Evolutionary conservation across 2,113 vertebrate genomes (phyloP), one percentile per base, ranked within the genome.

Genomic region (Alethe castanea): DNA sequence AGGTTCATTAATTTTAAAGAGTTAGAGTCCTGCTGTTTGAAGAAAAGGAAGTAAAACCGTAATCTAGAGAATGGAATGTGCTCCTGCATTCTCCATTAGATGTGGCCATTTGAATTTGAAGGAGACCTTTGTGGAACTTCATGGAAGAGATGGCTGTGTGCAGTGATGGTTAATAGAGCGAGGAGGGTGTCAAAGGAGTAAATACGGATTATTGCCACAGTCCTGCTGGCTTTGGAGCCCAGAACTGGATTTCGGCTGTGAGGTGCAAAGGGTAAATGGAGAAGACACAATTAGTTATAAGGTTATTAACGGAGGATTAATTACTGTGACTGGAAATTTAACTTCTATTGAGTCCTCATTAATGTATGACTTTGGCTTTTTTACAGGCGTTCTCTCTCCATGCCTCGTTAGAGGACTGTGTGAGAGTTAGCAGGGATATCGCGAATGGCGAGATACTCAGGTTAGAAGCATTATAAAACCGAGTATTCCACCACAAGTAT

Each of bases 121-220:
- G 12, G 28, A 54, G 31, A 11, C 50, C n/a, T 7, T 5, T 17
- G 45, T 40, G 66, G 56, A 29, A 26, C 2, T 20, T 26, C 44
- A 20, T 0, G 25, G 47, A 47, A 47, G 22, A 47, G 45, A 47
- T 47, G 47, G 47, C 47, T 14, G 47, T 24, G 47, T 24, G 47
- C 47, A 24, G 28, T 2, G 62, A 4, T 4, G 25, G 28, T 11
- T 56, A 33, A 29, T 2, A 11, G 50, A 3, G 31, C 1, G 5
- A 40, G 40, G 11, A 52, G 28, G 8, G n/a, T 1, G 24, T 18
- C 15, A 4, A 0, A 2, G 19, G 5, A n/a, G 18, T 4, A 28
- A 31, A 31, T 12, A 5, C 4, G 4, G 57, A 5, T 19, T 15
- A 31, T 23, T 44, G 36, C 36, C 48, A 29, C 4, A 24, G 6